Evolutionary conservation across 2,113 vertebrate genomes (phyloP).

Genomic region (Chrysemys picta): DNA sequence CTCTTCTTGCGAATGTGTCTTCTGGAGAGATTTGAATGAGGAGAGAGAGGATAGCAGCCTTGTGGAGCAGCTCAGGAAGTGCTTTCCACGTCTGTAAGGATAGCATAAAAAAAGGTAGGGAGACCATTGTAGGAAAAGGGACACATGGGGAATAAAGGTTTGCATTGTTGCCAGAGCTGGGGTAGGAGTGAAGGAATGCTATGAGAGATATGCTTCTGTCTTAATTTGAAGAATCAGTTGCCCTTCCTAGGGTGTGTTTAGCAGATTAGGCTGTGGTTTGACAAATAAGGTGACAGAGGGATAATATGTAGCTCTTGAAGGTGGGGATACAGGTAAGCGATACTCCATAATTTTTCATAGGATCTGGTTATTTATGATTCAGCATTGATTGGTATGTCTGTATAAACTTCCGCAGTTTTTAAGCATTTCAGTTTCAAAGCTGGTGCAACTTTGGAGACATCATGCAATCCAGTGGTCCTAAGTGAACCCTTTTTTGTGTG

Average conservation of each 20-base stretch:
- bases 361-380: not conserved
- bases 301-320: not conserved
- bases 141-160: not conserved
- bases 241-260: not conserved
- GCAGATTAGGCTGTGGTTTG: not conserved
- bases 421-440: not conserved
- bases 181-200: not conserved
- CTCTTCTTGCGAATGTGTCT: not conserved
- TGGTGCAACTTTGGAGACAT: not conserved
- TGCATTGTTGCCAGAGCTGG: not conserved
- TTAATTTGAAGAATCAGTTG: not conserved
- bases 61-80: not conserved
- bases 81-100: not conserved
- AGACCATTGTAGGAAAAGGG: not conserved
- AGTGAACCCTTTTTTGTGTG: not conserved
- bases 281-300: not conserved
- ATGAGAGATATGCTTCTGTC: not conserved
- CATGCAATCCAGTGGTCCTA: not conserved
- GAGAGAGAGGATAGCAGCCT: not conserved
- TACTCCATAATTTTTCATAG: not conserved
- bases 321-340: not conserved
- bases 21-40: not conserved
- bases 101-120: not conserved
- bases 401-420: not conserved
- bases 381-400: not conserved